Percentiles rank a stretch among this genome's conserved stretches.
These are phyloP conservation scores for Cylindroiulus punctatus DNA, from an alignment of 2,888 invertebrate species.

Conservation along the genomic window DNA sequence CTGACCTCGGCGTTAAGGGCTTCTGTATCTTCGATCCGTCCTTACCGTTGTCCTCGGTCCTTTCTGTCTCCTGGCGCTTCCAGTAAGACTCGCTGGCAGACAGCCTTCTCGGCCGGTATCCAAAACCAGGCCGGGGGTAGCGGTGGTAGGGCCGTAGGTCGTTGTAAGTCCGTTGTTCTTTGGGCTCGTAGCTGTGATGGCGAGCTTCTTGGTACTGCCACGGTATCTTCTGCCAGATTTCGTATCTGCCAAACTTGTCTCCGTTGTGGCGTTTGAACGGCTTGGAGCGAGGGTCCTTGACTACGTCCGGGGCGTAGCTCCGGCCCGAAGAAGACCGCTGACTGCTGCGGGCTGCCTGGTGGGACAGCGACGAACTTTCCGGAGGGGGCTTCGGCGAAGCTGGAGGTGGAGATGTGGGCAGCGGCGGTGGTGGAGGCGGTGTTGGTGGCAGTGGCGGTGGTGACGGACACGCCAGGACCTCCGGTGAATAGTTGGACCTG, in stretches of 20 bases:
- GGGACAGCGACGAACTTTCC: neutral
- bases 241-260: neutral
- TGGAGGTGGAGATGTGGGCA: neutral
- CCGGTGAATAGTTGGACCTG: neutral
- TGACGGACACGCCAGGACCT: neutral
- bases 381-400: neutral
- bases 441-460: conserved; percentile 9
- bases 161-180: neutral
- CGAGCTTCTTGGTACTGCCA: neutral
- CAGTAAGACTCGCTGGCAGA: neutral
- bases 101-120: neutral
- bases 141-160: neutral
- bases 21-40: neutral
- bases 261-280: neutral
- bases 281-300: neutral
- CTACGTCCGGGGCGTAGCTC: neutral
- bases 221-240: neutral
- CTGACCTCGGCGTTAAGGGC: neutral
- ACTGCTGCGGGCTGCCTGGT: neutral
- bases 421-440: neutral
- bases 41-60: neutral
- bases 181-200: neutral
- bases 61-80: neutral
- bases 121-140: neutral
- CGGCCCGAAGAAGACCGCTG: neutral